A percentile compares a stretch with the other conserved stretches of the same genome.
Evolutionary conservation across 1,140 invertebrate species (phyloP).

Genomic region (Ephestia elutella): DNA sequence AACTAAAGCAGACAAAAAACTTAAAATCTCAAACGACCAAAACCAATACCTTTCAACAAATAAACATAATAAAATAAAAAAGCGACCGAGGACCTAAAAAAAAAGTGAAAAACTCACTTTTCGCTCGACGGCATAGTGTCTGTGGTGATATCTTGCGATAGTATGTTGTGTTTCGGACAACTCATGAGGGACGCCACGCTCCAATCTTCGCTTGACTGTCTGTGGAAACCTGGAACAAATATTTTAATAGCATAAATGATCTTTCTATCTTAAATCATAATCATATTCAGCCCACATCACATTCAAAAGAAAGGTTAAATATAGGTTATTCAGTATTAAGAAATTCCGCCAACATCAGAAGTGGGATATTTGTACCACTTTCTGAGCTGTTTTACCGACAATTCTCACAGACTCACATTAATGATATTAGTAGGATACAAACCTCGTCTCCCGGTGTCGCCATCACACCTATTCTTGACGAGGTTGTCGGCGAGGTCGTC

Average conservation of each 20-base stretch:
- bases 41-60: slow-evolving; percentile 1
- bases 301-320: no score
- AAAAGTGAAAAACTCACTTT: slow-evolving; percentile 44
- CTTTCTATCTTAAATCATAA: no score
- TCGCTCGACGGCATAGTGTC: slow-evolving; percentile 56
- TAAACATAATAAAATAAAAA: slow-evolving; percentile 8
- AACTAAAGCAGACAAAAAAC: no score
- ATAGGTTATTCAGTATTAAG: no score
- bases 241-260: background rate
- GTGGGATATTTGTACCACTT: no score
- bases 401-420: no score
- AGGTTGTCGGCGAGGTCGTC: slow-evolving; percentile 47
- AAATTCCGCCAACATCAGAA: no score
- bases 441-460: slow-evolving; percentile 53
- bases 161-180: slow-evolving; percentile 61
- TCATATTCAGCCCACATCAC: no score
- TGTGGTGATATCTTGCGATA: slow-evolving; percentile 37
- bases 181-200: slow-evolving; percentile 65
- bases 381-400: no score
- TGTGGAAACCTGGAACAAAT: slow-evolving; percentile 49
- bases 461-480: slow-evolving; percentile 31
- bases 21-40: background rate
- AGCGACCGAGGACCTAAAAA: background rate
- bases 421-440: no score
- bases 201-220: slow-evolving; percentile 72